Evolutionary conservation across 2,797 vertebrate species (phyloP).

Genomic region (Anguilla marmorata): DNA sequence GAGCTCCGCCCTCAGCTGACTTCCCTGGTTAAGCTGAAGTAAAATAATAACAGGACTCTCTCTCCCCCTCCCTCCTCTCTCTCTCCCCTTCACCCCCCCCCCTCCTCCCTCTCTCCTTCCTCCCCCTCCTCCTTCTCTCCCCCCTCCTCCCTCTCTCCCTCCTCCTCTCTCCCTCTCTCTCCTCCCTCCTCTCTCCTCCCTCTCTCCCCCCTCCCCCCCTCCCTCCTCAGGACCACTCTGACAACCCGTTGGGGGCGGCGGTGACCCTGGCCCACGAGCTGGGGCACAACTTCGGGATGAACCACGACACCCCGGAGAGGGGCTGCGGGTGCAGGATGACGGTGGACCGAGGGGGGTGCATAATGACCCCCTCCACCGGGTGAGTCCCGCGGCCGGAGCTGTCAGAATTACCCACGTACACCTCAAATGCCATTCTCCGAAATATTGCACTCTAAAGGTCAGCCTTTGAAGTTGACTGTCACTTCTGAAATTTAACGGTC

Average conservation of each 20-base stretch:
- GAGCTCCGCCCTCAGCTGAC: background rate
- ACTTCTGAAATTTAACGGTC: conserved; percentile 1
- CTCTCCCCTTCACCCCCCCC: no score
- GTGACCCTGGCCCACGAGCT: conserved; percentile 95
- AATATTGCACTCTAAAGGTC: background rate
- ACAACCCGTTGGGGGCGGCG: conserved; percentile 92
- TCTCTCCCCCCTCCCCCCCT: background rate
- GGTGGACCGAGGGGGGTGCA: conserved; percentile 88
- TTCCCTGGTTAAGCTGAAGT: background rate
- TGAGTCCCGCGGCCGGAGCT: conserved; percentile 63
- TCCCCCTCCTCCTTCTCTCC: conserved; percentile 15
- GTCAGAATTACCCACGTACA: background rate
- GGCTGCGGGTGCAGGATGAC: conserved; percentile 87
- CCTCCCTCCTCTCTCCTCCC: no score
- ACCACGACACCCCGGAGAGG: conserved; percentile 90
- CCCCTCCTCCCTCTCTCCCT: no score
- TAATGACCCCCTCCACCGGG: conserved; percentile 98
- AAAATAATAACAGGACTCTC: background rate
- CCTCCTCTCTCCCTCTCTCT: no score
- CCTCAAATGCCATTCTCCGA: background rate
- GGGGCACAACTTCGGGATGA: conserved; percentile 98
- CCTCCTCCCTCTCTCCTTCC: no score
- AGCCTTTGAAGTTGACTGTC: background rate
- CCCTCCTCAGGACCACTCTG: conserved; percentile 86
- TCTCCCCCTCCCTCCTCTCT: conserved; percentile 26